Evolutionary conservation across 2,888 invertebrate species (phyloP), one percentile per base, ranked within the genome.

Genomic region (Pandemis corylana): DNA sequence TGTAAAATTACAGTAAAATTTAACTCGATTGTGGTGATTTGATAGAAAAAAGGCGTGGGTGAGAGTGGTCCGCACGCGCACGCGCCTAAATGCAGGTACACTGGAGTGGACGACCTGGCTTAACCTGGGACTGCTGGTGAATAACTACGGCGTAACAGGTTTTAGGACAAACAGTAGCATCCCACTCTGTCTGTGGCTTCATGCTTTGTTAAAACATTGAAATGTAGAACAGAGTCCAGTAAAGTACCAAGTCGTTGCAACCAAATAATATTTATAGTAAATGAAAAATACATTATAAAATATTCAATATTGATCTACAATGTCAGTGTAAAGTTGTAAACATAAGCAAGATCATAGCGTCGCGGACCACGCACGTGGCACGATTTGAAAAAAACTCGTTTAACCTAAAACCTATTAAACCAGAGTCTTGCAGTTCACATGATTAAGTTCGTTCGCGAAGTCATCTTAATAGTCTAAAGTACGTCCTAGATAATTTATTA

Each of bases 61-160:
- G 59, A 62, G 69, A 69, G 69, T 70, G 74, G 61, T 66, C 74
- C 65, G 28, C 44, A 66, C 73, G 68, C 65, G 28, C 44, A 66
- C 73, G 68, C 68, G 68, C 56, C 68, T 73, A 65, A 68, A 74
- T 62, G 65, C 74, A 74, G 74, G 74, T 70, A 74, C 74, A 70
- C 65, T 73, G 65, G 68, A 69, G 64, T 59, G 64, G 68, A 69
- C 73, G 68, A 69, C 67, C 72, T 51, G 20, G 28, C 36, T 13
- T 28, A 7, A 49, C 3, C 66, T 69, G 49, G 63, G 68, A 61
- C 62, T n/a, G 53, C 59, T 28, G 12, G 12, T n/a, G 10, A 5
- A 42, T 5, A 41, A 15, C 49, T 28, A 2, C 36, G 51, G 10
- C 28, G 28, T 20, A 62, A 42, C 20, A 74, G 12, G 66, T 44